Evolutionary conservation across 2,797 vertebrate genomes (phyloP).

Genomic region (Loriculus beryllinus): DNA sequence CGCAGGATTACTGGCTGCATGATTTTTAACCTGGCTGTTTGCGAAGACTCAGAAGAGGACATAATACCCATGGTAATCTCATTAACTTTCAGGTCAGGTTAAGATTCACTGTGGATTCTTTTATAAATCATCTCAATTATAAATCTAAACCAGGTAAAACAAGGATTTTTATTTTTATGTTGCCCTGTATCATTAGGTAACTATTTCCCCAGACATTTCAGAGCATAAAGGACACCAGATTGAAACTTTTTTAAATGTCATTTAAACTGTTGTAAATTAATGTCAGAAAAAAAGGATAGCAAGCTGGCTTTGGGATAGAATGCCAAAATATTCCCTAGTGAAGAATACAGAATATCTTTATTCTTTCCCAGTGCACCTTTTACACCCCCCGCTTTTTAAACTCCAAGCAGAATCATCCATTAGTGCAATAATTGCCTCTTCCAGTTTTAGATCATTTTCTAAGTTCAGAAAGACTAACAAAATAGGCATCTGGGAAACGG

Average conservation of each 20-base stretch:
- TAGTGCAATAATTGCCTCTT: neutral
- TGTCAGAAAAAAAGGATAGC: neutral
- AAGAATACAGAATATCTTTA: neutral
- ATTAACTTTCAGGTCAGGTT: constrained; percentile 68
- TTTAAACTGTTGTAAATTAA: neutral
- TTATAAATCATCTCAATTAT: constrained; percentile 57
- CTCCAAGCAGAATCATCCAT: neutral
- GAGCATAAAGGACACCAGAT: neutral
- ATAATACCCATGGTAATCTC: constrained; percentile 37
- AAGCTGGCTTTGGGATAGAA: neutral
- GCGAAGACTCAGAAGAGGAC: constrained; percentile 11
- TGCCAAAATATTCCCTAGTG: neutral
- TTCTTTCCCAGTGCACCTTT: neutral
- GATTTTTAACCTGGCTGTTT: constrained; percentile 7
- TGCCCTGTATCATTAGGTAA: constrained; percentile 54
- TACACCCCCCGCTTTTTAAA: neutral
- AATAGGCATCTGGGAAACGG: neutral
- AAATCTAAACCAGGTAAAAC: constrained; percentile 54
- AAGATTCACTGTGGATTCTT: constrained; percentile 50
- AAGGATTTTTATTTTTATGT: constrained; percentile 53
- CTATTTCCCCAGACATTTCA: constrained; percentile 25
- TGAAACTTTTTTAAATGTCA: constrained; percentile 2
- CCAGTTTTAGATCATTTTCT: neutral
- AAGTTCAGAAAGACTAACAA: neutral
- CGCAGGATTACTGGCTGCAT: neutral